Base-by-base conservation (phyloP, 2,113 vertebrate species). In the Cathartes aura region DNA sequence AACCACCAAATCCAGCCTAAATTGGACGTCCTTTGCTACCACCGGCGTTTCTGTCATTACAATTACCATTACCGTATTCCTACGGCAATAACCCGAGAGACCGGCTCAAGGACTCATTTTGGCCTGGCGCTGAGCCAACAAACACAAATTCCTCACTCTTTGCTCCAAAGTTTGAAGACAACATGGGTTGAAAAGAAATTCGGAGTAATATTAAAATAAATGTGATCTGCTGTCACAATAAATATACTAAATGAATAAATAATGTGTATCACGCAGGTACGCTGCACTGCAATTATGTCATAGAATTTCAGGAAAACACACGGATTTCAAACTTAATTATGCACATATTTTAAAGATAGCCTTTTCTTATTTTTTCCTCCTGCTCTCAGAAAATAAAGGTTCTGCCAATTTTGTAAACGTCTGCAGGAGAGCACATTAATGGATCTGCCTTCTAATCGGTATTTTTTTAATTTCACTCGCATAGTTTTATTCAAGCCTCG, bases 261-360 rank as follows among this genome's bases (percentile, higher is more conserved):
- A 34, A 23, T 4, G 26, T 0, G 0, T 21, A 29, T 27, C 17
- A 5, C 45, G n/a, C 15, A 40, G 3, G 1, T n/a, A 27, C 24
- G 23, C 23, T 7, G 14, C 45, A 9, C 30, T 60, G 19, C 21
- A 68, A 5, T 53, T 59, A 7, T n/a, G 2, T 15, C 2, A 1
- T 9, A 59, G 66, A 60, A 73, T 68, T 64, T 43, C 43, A 86
- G 20, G 30, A 20, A 68, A 80, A n/a, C 26, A 20, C 2, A 0
- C 17, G 23, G 29, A 36, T 72, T 60, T 86, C n/a, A 20, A n/a
- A 47, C 11, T 79, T 59, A 50, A 63, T 64, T 29, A 36, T 50
- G 42, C 19, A 58, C 21, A 7, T 56, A 47, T 47, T 73, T 89
- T 38, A 68, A 72, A 55, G 22, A 36, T 4, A 89, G 15, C 3